Conservation (phyloP, 2,888 invertebrate species). For the Hedychridium roseum region DNA sequence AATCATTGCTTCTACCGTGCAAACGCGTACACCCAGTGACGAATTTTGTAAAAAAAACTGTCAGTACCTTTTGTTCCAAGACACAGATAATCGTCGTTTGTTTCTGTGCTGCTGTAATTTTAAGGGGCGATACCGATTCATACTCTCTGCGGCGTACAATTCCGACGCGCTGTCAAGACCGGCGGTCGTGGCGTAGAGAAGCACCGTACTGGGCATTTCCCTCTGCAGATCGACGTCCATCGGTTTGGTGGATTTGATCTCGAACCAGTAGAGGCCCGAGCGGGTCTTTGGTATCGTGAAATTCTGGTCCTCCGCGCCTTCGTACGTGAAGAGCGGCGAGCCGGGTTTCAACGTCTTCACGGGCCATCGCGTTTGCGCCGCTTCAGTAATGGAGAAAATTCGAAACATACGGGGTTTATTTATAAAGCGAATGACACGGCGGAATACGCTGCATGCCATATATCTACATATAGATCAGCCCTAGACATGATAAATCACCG, state of each 20-base stretch:
- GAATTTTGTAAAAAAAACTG: too few species aligned
- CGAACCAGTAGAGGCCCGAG: conserved; percentile 59
- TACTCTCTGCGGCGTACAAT: conserved; percentile 33
- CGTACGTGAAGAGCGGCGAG: conserved; percentile 57
- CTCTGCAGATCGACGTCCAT: conserved; percentile 19
- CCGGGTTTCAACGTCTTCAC: conserved; percentile 58
- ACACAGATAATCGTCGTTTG: conserved; percentile 56
- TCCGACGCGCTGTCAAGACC: conserved; percentile 48
- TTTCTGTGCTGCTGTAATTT: conserved; percentile 58
- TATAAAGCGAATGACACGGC: not conserved
- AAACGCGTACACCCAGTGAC: too few species aligned
- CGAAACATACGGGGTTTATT: not conserved
- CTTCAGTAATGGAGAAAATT: not conserved
- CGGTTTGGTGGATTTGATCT: conserved; percentile 50
- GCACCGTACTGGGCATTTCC: conserved; percentile 51
- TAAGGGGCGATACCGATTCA: conserved; percentile 47
- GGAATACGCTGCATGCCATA: too few species aligned
- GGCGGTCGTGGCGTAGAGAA: conserved; percentile 58
- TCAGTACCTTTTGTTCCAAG: conserved; percentile 60
- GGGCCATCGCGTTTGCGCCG: conserved; percentile 48
- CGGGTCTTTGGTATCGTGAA: conserved; percentile 57
- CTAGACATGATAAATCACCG: too few species aligned
- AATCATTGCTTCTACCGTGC: too few species aligned
- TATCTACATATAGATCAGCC: too few species aligned
- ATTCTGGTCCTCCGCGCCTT: conserved; percentile 57